Conservation (phyloP, 2,797 vertebrate species). For the Lutjanus campechanus region DNA sequence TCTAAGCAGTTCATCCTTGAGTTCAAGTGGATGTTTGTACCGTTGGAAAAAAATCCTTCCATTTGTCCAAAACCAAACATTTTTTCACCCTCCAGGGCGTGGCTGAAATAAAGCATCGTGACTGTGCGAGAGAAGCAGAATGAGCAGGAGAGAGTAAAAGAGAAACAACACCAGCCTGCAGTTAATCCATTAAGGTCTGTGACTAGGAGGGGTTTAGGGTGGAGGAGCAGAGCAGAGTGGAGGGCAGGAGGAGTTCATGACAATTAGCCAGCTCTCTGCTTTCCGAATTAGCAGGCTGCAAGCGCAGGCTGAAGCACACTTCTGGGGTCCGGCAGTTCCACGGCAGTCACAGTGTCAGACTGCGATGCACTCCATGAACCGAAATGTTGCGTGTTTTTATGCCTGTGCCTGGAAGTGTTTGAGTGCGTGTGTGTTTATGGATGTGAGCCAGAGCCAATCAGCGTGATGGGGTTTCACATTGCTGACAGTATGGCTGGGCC, state of each 20-base stretch:
- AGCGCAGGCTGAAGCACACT: conserved; percentile 50
- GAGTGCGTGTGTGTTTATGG: conserved; percentile 43
- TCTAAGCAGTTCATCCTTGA: too few species aligned
- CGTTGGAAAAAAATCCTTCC: too few species aligned
- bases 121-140: conserved; percentile 21
- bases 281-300: conserved; percentile 70
- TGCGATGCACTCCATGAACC: conserved; percentile 7
- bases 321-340: conserved; percentile 46
- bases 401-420: not conserved
- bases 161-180: conserved; percentile 56
- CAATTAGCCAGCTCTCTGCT: conserved; percentile 81
- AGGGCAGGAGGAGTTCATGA: conserved; percentile 79
- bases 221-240: conserved; percentile 67
- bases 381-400: conserved; percentile 13
- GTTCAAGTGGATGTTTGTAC: too few species aligned
- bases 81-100: conserved; percentile 37
- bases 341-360: conserved; percentile 18
- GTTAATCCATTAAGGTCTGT: conserved; percentile 76
- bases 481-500: conserved; percentile 62
- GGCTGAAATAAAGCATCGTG: conserved; percentile 30
- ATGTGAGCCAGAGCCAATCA: conserved; percentile 71
- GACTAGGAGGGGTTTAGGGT: conserved; percentile 70
- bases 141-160: conserved; percentile 28
- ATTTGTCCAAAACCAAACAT: not conserved
- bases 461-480: conserved; percentile 68